Base-by-base conservation (phyloP, 2,113 vertebrate genomes). In the Tyrannus savana region DNA sequence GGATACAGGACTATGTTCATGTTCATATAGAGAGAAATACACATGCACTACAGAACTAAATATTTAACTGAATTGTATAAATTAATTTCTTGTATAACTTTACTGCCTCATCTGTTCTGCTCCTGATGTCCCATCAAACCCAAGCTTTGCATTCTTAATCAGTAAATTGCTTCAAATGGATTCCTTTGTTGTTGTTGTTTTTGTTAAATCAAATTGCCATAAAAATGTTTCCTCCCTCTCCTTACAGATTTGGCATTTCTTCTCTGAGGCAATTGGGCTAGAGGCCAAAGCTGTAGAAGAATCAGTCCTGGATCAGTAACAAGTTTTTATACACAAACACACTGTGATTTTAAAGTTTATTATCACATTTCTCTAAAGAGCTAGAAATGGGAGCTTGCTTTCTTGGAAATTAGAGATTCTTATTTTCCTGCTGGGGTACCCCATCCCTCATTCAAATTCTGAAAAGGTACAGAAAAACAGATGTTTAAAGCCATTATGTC, bases 241-340 rank as follows among this genome's bases (percentile, higher is more conserved):
- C 42, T 91, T 75, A 87, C 46, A 96, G 50, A 76, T 83, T 96
- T 97, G 87, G 68, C 91, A 87, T 85, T 86, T 77, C 41, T 94
- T 89, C 74, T 87, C 74, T 94, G 62, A 91, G 94, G 75, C 50
- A 76, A 87, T 47, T 96, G 79, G 95, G 90, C 95, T 94, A 56
- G 67, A 90, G 37, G 75, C 87, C 95, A 91, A 95, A 87, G 31
- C 50, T 87, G 22, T 88, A 80, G 93, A 94, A 88, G 59, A 94
- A 83, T 95, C 78, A 71, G 59, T 83, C 67, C 63, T 94, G 87
- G 81, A 94, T 94, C 67, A 88, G 63, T 84, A 93, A 90, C 83
- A 93, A 91, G 55, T 55, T 92, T 93, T 87, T 93, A 62, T 85
- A 77, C 12, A 90, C 52, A 95, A 96, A 67, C 33, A 96, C 23